A percentile compares a stretch with the other conserved stretches of the same genome.
Evolutionary conservation across 2,888 invertebrate species (phyloP).

Genomic region (Thelaira solivaga): DNA sequence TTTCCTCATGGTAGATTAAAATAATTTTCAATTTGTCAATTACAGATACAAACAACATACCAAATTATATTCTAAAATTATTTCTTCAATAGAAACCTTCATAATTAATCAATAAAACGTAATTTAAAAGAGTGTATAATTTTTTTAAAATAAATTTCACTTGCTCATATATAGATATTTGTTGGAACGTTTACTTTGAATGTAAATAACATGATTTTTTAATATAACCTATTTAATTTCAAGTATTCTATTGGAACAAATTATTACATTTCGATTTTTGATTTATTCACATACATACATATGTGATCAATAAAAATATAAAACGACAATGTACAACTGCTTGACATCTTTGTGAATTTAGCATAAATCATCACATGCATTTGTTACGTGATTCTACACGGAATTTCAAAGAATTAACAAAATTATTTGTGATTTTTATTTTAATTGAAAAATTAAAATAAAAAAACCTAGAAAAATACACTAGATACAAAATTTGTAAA

Average conservation of each 20-base stretch:
- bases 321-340: constrained; percentile 18
- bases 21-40: constrained; percentile 38
- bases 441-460: not conserved
- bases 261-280: constrained; percentile 25
- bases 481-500: not conserved
- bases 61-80: too few species aligned
- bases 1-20: constrained; percentile 38
- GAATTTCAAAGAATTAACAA: constrained; percentile 18
- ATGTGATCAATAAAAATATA: constrained; percentile 29
- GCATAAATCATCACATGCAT: constrained; percentile 49
- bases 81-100: constrained; percentile 42
- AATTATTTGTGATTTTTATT: not conserved
- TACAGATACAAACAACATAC: too few species aligned
- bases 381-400: constrained; percentile 44
- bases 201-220: not conserved
- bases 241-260: constrained; percentile 30
- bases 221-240: not conserved
- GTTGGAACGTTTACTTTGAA: too few species aligned
- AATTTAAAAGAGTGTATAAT: not conserved
- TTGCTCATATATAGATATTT: too few species aligned
- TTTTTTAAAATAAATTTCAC: too few species aligned
- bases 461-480: not conserved
- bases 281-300: constrained; percentile 19
- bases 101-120: constrained; percentile 9
- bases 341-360: constrained; percentile 38